Evolutionary conservation across 2,113 vertebrate species (phyloP).

Genomic region (Formicarius rufipectus): DNA sequence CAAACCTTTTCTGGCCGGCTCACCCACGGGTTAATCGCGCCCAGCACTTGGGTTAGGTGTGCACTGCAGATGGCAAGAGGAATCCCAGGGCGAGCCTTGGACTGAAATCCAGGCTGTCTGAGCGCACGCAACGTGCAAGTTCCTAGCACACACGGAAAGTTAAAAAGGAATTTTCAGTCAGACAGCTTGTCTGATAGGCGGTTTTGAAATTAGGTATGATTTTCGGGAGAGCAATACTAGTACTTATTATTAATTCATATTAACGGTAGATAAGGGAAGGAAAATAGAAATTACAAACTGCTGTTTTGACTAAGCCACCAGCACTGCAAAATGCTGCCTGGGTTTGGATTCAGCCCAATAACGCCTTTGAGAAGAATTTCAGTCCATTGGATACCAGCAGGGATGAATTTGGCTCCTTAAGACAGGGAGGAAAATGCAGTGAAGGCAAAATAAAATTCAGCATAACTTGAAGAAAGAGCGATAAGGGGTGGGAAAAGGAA

Average conservation of each 20-base stretch:
- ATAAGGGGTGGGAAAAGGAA: constrained; percentile 2
- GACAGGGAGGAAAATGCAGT: not conserved
- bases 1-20: not conserved
- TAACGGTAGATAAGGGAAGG: not conserved
- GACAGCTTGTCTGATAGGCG: constrained; percentile 8
- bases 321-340: constrained; percentile 40
- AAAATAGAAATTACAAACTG: constrained; percentile 16
- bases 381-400: constrained; percentile 30
- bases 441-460: constrained; percentile 30
- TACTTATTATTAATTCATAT: constrained; percentile 37
- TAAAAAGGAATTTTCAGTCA: constrained; percentile 10
- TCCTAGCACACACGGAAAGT: not conserved
- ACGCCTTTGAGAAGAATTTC: constrained; percentile 30
- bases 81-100: not conserved
- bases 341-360: constrained; percentile 15
- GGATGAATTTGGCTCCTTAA: constrained; percentile 36
- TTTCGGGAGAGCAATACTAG: constrained; percentile 21
- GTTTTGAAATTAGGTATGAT: constrained; percentile 1
- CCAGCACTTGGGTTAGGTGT: not conserved
- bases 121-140: not conserved
- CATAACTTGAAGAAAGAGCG: constrained; percentile 7
- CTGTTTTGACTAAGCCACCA: constrained; percentile 40
- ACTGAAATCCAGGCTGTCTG: not conserved
- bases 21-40: not conserved
- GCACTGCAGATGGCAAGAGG: constrained; percentile 9